phyloP scores from a whole-genome alignment of 2,113 vertebrate genomes.

The Euleptes europaea region DNA sequence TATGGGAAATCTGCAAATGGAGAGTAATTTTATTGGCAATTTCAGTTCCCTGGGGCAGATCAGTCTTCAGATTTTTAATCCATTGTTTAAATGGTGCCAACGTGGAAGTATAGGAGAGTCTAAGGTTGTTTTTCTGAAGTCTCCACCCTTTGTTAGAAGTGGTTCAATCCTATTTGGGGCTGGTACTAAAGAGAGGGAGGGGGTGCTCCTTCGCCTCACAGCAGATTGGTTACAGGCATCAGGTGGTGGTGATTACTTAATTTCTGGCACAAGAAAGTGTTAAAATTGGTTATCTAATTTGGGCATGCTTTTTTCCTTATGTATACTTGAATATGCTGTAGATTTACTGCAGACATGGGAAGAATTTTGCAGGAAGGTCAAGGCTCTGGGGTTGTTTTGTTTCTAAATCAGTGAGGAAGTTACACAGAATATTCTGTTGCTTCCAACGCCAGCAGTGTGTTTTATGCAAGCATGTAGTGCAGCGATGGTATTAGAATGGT shows the following conservation, averaged over 20 bases:
- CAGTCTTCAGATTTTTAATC: slow-evolving; percentile 46
- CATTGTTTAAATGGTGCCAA: slow-evolving; percentile 58
- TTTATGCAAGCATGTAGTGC: not conserved
- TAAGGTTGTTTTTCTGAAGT: slow-evolving; percentile 87
- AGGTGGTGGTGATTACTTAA: slow-evolving; percentile 92
- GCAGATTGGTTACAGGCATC: slow-evolving; percentile 86
- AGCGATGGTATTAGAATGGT: not conserved
- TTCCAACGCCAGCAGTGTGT: not conserved
- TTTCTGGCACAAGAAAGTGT: slow-evolving; percentile 74
- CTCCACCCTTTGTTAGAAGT: slow-evolving; percentile 99
- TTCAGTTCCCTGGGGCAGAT: slow-evolving; percentile 30
- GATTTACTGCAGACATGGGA: not conserved
- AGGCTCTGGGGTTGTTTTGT: accelerated
- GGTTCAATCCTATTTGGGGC: slow-evolving; percentile 99
- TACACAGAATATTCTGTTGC: not conserved
- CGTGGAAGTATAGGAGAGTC: slow-evolving; percentile 67
- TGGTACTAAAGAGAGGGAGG: slow-evolving; percentile 79
- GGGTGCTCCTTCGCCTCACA: slow-evolving; percentile 61
- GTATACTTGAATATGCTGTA: not conserved
- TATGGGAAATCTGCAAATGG: slow-evolving; percentile 42
- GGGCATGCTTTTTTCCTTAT: slow-evolving; percentile 13
- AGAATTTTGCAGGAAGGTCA: not conserved
- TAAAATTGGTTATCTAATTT: slow-evolving; percentile 74
- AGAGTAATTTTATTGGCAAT: slow-evolving; percentile 37
- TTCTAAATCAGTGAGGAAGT: not conserved